phyloP scores from a whole-genome alignment of 1,140 invertebrate species.

The Wiebesia pumilae region DNA sequence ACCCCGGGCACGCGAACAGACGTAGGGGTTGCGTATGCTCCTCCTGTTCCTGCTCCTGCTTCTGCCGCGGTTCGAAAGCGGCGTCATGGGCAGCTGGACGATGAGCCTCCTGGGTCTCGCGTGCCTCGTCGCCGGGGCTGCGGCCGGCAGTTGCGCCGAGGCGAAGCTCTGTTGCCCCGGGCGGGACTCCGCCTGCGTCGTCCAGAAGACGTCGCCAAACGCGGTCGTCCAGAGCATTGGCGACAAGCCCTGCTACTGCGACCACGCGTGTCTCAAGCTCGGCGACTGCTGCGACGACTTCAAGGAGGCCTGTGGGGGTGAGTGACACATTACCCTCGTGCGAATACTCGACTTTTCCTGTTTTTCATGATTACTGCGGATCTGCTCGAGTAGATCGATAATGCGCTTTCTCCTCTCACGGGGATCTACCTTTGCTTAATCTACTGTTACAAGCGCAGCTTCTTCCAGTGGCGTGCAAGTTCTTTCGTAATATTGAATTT shows the following conservation, averaged over 20 bases:
- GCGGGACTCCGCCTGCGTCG: slow-evolving; percentile 89
- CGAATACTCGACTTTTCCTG: no score
- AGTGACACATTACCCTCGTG: slow-evolving; percentile 60
- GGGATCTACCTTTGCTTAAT: no score
- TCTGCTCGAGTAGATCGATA: no score
- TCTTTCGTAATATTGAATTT: no score
- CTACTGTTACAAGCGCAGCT: no score
- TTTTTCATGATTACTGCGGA: no score
- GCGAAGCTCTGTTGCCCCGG: slow-evolving; percentile 87
- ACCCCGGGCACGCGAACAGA: no score
- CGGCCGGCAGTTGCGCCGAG: slow-evolving; percentile 81
- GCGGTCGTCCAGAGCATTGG: slow-evolving; percentile 86
- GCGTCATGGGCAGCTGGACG: neutral
- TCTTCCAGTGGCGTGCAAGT: no score
- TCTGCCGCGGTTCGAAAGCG: neutral
- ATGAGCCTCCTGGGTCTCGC: neutral
- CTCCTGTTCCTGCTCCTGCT: no score
- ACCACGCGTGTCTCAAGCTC: slow-evolving; percentile 90
- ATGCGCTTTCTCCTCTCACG: no score
- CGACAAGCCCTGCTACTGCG: slow-evolving; percentile 92
- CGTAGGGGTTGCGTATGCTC: no score
- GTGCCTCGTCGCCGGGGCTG: neutral
- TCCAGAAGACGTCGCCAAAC: slow-evolving; percentile 88
- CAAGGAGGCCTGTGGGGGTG: slow-evolving; percentile 89
- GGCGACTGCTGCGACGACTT: slow-evolving; percentile 91